phyloP scores from a whole-genome alignment of 2,888 invertebrate species.

The Gortyna flavago region DNA sequence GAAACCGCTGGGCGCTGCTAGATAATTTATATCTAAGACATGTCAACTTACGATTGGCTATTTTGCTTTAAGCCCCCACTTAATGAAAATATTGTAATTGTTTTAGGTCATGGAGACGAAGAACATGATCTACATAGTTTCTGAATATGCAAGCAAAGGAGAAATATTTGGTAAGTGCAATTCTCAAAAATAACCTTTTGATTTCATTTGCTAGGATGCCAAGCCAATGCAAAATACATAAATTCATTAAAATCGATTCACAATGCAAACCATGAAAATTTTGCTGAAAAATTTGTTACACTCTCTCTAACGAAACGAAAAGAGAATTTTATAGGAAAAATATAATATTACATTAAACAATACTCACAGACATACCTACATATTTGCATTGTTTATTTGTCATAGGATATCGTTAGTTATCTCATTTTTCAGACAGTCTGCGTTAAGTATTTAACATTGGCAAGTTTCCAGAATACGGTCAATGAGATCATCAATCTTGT shows the following conservation, averaged over 20 bases:
- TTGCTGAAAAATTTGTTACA: neutral
- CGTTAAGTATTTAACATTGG: constrained; percentile 47
- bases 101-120: constrained; percentile 99
- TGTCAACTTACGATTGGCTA: neutral
- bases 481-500: constrained; percentile 58
- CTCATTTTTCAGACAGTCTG: constrained; percentile 54
- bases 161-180: constrained; percentile 97
- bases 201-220: neutral
- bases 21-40: neutral
- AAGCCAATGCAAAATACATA: neutral
- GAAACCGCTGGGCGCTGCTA: too few relatives aligned
- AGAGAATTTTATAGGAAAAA: constrained; percentile 23
- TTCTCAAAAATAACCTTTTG: neutral
- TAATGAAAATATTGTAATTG: constrained; percentile 56
- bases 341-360: constrained; percentile 5
- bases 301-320: neutral
- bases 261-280: neutral
- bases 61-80: neutral
- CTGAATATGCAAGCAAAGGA: constrained; percentile 99
- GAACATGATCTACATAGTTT: constrained; percentile 99
- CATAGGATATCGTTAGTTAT: constrained; percentile 67
- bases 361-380: constrained; percentile 16
- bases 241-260: neutral
- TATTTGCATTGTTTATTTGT: constrained; percentile 47
- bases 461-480: constrained; percentile 67